These are phyloP conservation scores for Schizaphis graminum DNA, from an alignment of 2,888 invertebrate species.

Conservation along the genomic window DNA sequence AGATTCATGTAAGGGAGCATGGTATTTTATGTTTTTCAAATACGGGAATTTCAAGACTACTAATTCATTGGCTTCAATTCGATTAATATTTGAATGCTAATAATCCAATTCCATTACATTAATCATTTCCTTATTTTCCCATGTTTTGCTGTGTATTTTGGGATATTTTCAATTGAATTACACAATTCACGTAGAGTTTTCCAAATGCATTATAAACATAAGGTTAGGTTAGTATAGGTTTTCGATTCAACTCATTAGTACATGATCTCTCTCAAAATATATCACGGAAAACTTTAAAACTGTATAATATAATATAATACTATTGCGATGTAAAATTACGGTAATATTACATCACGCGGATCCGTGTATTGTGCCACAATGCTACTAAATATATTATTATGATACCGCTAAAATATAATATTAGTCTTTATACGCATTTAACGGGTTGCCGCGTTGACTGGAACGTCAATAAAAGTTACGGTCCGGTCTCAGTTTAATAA, in stretches of 20 bases:
- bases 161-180: neutral
- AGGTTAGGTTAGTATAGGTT: neutral
- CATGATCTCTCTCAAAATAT: neutral
- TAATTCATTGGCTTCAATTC: too few relatives aligned
- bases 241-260: neutral
- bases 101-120: neutral
- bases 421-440: neutral
- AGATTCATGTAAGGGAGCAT: neutral
- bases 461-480: slow-evolving; percentile 5
- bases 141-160: neutral
- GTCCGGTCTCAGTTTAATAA: neutral
- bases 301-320: neutral
- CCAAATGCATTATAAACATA: neutral
- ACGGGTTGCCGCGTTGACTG: neutral
- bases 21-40: neutral
- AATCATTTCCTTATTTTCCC: neutral
- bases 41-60: too few relatives aligned
- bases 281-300: neutral
- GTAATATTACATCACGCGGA: neutral
- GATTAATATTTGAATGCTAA: neutral
- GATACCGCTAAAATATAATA: neutral
- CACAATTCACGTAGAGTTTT: neutral
- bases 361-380: neutral
- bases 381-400: neutral
- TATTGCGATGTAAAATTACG: neutral